Conservation (phyloP, 2,888 invertebrate genomes). For the Platycnemis pennipes region DNA sequence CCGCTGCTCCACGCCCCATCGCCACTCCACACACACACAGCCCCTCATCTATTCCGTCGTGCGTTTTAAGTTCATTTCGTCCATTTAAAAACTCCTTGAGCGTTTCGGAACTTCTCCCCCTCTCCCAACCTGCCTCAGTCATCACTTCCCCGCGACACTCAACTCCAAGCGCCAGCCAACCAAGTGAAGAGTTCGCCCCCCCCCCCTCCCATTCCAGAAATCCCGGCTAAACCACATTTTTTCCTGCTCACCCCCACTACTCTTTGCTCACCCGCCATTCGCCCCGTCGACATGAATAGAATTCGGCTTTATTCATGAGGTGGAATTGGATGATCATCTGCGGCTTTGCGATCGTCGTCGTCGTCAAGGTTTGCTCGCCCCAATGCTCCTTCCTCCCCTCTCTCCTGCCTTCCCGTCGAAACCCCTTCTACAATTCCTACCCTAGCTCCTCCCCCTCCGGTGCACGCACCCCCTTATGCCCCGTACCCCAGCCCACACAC, state of each 20-base stretch:
- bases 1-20: too few species aligned
- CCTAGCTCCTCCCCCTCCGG: too few species aligned
- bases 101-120: neutral
- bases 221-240: neutral
- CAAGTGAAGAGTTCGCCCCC: neutral
- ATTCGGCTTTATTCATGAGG: constrained; percentile 25
- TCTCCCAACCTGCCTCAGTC: neutral
- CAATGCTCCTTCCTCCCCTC: neutral
- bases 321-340: neutral
- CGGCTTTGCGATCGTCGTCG: constrained; percentile 4
- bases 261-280: neutral
- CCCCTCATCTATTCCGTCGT: neutral
- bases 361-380: neutral
- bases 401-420: neutral
- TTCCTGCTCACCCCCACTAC: neutral
- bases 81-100: neutral
- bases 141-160: neutral
- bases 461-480: neutral
- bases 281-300: neutral
- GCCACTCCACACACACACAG: too few species aligned
- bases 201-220: neutral
- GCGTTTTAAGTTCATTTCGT: neutral
- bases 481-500: too few species aligned
- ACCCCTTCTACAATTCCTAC: too few species aligned
- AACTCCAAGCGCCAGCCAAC: neutral